Conservation (phyloP, 2,113 vertebrate genomes). For the Aleadryas rufinucha region DNA sequence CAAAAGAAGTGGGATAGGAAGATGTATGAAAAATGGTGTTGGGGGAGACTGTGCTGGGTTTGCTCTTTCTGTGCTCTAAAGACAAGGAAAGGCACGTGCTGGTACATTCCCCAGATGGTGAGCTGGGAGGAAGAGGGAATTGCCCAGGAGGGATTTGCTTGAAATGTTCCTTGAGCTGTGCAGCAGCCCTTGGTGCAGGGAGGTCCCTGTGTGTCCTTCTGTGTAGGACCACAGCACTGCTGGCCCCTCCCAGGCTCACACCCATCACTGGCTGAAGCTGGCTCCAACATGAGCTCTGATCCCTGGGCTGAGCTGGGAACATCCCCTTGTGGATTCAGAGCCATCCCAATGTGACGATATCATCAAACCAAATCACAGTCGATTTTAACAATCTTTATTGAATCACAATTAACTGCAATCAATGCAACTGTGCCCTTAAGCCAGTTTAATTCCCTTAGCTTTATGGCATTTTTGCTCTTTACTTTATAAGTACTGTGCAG, state of each 20-base stretch:
- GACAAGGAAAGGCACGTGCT: background rate
- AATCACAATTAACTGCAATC: background rate
- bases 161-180: background rate
- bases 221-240: background rate
- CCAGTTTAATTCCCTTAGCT: background rate
- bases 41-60: background rate
- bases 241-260: background rate
- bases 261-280: fast-evolving
- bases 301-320: background rate
- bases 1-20: background rate
- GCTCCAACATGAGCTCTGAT: fast-evolving
- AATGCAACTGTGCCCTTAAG: background rate
- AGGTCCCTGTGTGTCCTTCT: background rate
- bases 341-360: background rate
- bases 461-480: background rate
- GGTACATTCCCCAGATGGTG: background rate
- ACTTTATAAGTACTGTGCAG: background rate
- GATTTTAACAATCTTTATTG: slow-evolving; percentile 41
- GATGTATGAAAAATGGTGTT: background rate
- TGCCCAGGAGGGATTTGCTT: background rate
- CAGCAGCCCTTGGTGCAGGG: background rate
- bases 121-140: background rate
- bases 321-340: background rate
- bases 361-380: background rate
- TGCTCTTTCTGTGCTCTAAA: background rate